Conservation (phyloP, 2,797 vertebrate genomes). For the Gymnopithys bicolor region DNA sequence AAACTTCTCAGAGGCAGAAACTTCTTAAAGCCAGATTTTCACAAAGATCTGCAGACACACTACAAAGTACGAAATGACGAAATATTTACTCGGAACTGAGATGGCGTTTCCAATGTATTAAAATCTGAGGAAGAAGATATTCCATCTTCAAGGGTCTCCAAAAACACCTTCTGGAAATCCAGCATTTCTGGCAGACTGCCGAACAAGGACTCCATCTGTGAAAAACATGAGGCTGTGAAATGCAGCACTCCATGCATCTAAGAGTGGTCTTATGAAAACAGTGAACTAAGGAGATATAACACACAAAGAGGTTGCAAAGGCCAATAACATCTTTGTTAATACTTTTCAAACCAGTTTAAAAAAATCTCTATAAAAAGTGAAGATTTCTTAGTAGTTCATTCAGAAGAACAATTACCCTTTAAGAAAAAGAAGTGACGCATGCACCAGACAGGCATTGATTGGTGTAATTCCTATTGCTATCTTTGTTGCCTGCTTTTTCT, state of each 20-base stretch:
- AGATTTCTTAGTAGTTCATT: background rate
- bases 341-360: background rate
- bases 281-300: background rate
- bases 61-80: background rate
- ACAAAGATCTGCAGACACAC: background rate
- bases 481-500: background rate
- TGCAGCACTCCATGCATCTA: background rate
- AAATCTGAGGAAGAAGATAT: slow-evolving; percentile 91
- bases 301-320: background rate
- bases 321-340: background rate
- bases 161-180: slow-evolving; percentile 95
- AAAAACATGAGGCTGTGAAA: background rate
- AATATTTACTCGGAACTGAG: slow-evolving; percentile 89
- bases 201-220: slow-evolving; percentile 95
- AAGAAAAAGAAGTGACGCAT: background rate
- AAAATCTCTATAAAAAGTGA: background rate
- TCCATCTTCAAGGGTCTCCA: slow-evolving; percentile 95
- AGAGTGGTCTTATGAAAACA: background rate
- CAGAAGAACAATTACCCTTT: background rate
- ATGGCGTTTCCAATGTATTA: slow-evolving; percentile 89
- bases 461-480: background rate
- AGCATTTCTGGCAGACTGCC: slow-evolving; percentile 97
- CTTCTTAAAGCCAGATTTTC: background rate
- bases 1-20: background rate
- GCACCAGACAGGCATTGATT: background rate